Conservation (phyloP, 2,888 invertebrate genomes). For the Micoletzkya japonica region DNA sequence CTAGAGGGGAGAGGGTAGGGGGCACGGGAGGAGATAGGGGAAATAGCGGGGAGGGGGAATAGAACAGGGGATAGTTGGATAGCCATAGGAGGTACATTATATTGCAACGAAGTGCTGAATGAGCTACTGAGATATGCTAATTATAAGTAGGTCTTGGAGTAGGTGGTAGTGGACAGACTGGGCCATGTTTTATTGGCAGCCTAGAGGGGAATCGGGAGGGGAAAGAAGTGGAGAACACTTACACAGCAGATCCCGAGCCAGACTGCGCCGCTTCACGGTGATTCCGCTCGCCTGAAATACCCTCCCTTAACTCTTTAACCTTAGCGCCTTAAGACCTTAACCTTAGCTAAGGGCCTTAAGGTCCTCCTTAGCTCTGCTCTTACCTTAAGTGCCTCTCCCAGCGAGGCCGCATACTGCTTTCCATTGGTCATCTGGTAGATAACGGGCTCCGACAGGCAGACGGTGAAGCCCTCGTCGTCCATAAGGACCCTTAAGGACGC, state of each 20-base stretch:
- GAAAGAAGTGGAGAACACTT: background rate
- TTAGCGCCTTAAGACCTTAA: too few species aligned
- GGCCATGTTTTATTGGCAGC: background rate
- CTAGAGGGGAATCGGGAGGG: background rate
- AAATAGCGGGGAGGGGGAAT: background rate
- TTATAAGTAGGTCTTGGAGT: background rate
- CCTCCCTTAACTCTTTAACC: too few species aligned
- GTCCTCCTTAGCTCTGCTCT: too few species aligned
- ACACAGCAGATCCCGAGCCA: conserved; percentile 26
- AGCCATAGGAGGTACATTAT: background rate
- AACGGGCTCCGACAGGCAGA: conserved; percentile 13
- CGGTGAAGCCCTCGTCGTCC: conserved; percentile 29
- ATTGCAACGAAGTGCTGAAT: too few species aligned
- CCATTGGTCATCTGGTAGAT: conserved; percentile 4
- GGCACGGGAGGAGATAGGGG: too few species aligned
- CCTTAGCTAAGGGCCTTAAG: too few species aligned
- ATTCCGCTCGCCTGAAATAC: conserved; percentile 13
- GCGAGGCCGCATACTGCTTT: conserved; percentile 3
- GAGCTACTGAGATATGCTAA: background rate
- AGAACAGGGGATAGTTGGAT: background rate
- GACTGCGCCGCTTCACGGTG: conserved; percentile 24
- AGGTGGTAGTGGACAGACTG: background rate
- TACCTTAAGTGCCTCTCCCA: conserved; percentile 26
- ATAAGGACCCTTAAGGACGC: conserved; percentile 16
- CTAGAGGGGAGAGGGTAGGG: background rate